A percentile compares a stretch with the other conserved stretches of the same genome.
Evolutionary conservation across 1,140 invertebrate species (phyloP).

Genomic region (Mycetomoellerius zeteki): DNA sequence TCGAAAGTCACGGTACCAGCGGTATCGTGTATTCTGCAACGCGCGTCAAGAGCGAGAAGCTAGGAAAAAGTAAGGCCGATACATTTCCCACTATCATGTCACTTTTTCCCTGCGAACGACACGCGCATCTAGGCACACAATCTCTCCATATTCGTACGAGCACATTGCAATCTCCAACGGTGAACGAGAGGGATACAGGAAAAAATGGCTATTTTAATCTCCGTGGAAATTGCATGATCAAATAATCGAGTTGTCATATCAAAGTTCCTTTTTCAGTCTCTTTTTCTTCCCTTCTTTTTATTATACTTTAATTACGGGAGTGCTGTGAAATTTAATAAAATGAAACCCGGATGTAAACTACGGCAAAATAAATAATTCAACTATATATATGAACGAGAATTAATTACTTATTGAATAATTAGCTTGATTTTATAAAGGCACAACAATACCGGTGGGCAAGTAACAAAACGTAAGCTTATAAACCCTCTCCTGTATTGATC

Average conservation of each 20-base stretch:
- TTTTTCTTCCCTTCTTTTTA: not conserved
- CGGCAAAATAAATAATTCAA: not conserved
- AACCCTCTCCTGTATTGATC: conserved; percentile 22
- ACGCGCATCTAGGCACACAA: conserved; percentile 48
- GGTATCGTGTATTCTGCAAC: conserved; percentile 81
- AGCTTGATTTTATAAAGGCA: conserved; percentile 19
- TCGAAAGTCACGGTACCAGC: conserved; percentile 80
- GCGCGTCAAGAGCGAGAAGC: conserved; percentile 73
- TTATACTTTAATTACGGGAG: not conserved
- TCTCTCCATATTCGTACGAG: conserved; percentile 12
- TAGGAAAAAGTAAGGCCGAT: conserved; percentile 76
- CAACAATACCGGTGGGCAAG: not conserved
- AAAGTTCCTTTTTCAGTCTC: not conserved
- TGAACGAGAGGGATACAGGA: not conserved
- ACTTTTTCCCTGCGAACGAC: conserved; percentile 52
- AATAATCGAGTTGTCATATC: not conserved
- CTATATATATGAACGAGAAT: not conserved
- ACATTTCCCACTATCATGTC: conserved; percentile 52
- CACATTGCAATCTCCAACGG: not conserved
- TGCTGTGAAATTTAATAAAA: not conserved
- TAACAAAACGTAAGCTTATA: conserved; percentile 38
- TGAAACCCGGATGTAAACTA: not conserved
- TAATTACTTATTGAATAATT: conserved; percentile 39
- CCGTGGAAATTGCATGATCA: not conserved
- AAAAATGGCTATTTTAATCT: not conserved